These are phyloP conservation scores for Harmothoe impar DNA, from an alignment of 2,888 invertebrate genomes.

Conservation along the genomic window DNA sequence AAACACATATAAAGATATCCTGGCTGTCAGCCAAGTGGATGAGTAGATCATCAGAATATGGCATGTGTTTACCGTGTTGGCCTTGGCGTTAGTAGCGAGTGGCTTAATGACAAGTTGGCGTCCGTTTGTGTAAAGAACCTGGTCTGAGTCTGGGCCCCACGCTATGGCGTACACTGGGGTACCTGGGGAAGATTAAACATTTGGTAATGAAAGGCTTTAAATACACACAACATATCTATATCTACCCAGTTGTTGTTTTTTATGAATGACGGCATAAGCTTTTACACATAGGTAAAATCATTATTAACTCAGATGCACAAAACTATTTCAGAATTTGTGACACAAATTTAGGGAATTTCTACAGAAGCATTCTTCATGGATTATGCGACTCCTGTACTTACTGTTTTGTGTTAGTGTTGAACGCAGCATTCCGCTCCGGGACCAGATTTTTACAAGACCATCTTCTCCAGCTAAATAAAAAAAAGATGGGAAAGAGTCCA, in stretches of 20 bases:
- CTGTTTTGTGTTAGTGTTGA: conserved; percentile 94
- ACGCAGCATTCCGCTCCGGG: conserved; percentile 93
- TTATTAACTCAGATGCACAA: too few species aligned
- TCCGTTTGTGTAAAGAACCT: conserved; percentile 86
- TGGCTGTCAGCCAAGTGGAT: too few species aligned
- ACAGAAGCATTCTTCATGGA: too few species aligned
- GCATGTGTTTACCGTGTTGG: conserved; percentile 82
- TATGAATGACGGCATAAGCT: too few species aligned
- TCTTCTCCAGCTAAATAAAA: conserved; percentile 93
- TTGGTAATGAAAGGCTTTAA: neutral
- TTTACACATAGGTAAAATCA: too few species aligned
- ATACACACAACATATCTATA: too few species aligned
- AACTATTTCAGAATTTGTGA: too few species aligned
- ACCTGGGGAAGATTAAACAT: conserved; percentile 73
- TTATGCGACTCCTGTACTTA: too few species aligned
- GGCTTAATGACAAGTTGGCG: conserved; percentile 86
- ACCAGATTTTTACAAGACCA: conserved; percentile 98
- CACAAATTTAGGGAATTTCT: too few species aligned
- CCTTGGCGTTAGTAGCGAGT: conserved; percentile 85
- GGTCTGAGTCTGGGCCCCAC: conserved; percentile 88
- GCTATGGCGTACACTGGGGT: conserved; percentile 91
- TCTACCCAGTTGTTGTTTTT: too few species aligned
- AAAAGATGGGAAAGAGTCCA: too few species aligned
- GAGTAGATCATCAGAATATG: neutral
- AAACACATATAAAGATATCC: too few species aligned